phyloP scores from a whole-genome alignment of 2,113 vertebrate genomes.

The Hippocampus abdominalis region DNA sequence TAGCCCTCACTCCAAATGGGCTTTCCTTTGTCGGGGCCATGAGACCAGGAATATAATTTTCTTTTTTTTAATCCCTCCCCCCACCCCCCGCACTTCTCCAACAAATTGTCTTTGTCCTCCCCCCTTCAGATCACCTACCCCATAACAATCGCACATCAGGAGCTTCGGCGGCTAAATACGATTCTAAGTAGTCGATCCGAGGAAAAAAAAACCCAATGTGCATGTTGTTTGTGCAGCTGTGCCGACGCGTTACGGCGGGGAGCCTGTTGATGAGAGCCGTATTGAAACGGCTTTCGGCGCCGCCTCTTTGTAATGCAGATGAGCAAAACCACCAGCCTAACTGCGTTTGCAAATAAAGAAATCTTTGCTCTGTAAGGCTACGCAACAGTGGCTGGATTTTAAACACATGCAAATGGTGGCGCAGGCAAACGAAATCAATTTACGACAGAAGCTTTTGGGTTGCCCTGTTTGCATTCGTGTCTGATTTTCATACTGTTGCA shows the following conservation, averaged over 20 bases:
- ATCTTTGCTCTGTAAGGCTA: conserved; percentile 12
- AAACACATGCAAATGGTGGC: conserved; percentile 7
- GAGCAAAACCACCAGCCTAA: conserved; percentile 33
- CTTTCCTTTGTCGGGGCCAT: conserved; percentile 17
- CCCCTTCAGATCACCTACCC: conserved; percentile 52
- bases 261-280: conserved; percentile 45
- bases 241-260: neutral
- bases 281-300: conserved; percentile 47
- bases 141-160: conserved; percentile 30
- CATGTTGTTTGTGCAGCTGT: neutral
- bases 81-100: conserved; percentile 11
- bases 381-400: neutral
- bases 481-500: neutral
- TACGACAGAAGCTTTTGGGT: neutral
- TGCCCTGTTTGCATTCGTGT: neutral
- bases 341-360: conserved; percentile 37
- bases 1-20: conserved; percentile 18
- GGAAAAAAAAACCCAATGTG: conserved; percentile 44
- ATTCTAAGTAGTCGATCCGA: conserved; percentile 38
- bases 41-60: conserved; percentile 5
- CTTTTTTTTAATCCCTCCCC: conserved; percentile 1
- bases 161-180: conserved; percentile 53
- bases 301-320: conserved; percentile 54
- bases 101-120: conserved; percentile 43
- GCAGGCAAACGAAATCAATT: neutral